Conservation (phyloP, 2,113 vertebrate genomes). For the Phrynosoma platyrhinos region DNA sequence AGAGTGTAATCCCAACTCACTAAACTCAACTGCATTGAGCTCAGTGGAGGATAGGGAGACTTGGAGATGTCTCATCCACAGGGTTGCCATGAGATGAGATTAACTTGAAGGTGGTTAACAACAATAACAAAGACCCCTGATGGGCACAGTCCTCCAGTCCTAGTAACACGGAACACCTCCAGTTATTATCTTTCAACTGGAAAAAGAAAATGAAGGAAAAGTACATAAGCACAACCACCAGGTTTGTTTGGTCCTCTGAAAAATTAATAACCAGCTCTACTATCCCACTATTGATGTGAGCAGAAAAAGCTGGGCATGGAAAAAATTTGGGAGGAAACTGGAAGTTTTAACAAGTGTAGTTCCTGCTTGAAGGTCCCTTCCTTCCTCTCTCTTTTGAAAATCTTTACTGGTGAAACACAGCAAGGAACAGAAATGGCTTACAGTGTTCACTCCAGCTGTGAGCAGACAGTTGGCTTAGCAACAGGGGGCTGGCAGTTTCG, state of each 20-base stretch:
- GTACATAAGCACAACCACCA: too few relatives aligned
- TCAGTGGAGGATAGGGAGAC: too few relatives aligned
- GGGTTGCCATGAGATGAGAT: too few relatives aligned
- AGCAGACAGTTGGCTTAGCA: not conserved
- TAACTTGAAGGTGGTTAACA: too few relatives aligned
- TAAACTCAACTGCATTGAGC: too few relatives aligned
- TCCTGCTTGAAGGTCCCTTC: not conserved
- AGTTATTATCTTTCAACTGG: not conserved
- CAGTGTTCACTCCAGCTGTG: slow-evolving; percentile 15
- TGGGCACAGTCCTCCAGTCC: not conserved
- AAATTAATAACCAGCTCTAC: not conserved
- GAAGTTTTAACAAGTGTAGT: not conserved
- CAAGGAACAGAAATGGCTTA: not conserved
- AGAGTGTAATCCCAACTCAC: too few relatives aligned
- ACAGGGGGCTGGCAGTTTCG: not conserved
- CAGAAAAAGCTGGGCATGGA: not conserved
- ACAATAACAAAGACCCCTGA: not conserved
- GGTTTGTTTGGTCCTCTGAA: not conserved
- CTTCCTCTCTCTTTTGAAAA: not conserved
- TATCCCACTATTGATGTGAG: not conserved
- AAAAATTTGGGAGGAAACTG: not conserved
- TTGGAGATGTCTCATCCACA: too few relatives aligned
- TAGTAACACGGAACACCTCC: not conserved
- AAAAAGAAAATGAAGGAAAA: not conserved
- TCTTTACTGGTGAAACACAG: not conserved